A percentile compares a stretch with the other conserved stretches of the same genome.
Conservation (phyloP, 2,113 vertebrate species). For the Macrotus californicus region DNA sequence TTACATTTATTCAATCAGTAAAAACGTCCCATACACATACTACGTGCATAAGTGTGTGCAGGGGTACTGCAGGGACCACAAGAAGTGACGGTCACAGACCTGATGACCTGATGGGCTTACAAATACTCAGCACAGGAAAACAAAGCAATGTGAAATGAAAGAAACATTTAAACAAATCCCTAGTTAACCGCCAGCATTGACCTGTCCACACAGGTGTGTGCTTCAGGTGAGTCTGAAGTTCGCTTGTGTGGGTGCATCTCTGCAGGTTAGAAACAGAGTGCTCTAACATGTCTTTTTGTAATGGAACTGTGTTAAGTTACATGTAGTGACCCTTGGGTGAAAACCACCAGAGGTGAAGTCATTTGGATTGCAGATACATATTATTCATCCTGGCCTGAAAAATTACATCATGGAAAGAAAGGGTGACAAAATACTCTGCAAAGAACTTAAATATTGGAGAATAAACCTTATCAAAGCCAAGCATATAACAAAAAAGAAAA, state of each 20-base stretch:
- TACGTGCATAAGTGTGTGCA: background rate
- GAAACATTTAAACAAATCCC: background rate
- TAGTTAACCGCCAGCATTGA: constrained; percentile 21
- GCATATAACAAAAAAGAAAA: no score
- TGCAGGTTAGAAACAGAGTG: background rate
- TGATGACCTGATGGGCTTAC: constrained; percentile 7
- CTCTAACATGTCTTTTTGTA: no score
- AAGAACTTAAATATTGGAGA: no score
- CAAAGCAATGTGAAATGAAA: background rate
- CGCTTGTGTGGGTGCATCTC: background rate
- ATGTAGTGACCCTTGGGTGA: no score
- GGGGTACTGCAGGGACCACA: background rate
- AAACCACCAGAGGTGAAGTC: no score
- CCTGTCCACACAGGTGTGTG: background rate
- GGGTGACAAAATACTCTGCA: no score
- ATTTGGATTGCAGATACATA: no score
- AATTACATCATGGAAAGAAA: no score
- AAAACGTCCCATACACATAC: background rate
- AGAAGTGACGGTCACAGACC: background rate
- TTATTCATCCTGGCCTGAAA: no score
- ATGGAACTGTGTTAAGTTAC: no score
- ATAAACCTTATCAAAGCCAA: no score
- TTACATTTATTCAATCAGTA: background rate
- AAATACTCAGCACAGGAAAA: constrained; percentile 7
- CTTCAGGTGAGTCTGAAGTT: background rate